phyloP scores from a whole-genome alignment of 2,113 vertebrate genomes.

The Bubalus kerabau region DNA sequence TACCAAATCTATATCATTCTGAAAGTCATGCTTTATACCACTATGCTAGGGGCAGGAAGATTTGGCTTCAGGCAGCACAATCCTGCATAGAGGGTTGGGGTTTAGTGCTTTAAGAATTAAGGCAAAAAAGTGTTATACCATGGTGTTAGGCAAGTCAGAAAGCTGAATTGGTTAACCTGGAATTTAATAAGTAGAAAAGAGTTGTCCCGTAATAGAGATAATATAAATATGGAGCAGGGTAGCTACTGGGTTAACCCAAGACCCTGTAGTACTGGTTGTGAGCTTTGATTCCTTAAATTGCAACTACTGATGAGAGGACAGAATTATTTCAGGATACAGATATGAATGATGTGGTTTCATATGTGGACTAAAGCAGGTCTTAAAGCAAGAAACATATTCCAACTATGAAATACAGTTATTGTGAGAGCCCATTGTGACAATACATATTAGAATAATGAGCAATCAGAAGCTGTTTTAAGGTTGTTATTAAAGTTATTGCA shows the following conservation, averaged over 20 bases:
- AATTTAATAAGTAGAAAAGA: background rate
- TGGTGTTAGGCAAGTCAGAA: background rate
- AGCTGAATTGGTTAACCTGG: background rate
- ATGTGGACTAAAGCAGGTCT: rapidly evolving
- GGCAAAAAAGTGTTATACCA: background rate
- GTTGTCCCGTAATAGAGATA: background rate
- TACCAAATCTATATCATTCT: background rate
- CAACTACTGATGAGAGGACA: background rate
- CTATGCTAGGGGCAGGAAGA: background rate
- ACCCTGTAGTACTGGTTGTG: background rate
- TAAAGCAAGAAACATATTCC: background rate
- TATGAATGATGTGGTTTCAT: background rate
- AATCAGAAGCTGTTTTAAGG: background rate
- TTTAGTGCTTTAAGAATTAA: background rate
- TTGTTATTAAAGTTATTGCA: background rate
- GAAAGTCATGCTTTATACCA: background rate
- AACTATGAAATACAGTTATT: background rate
- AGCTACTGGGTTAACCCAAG: background rate
- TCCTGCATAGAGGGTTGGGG: rapidly evolving
- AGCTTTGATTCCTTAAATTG: background rate
- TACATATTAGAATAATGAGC: background rate
- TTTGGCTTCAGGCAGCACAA: background rate
- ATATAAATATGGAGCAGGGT: background rate
- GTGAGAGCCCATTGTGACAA: background rate
- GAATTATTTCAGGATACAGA: background rate